Evolutionary conservation across 2,888 invertebrate species (phyloP), one percentile per base, ranked within the genome.

Genomic region (Pterostichus niger): DNA sequence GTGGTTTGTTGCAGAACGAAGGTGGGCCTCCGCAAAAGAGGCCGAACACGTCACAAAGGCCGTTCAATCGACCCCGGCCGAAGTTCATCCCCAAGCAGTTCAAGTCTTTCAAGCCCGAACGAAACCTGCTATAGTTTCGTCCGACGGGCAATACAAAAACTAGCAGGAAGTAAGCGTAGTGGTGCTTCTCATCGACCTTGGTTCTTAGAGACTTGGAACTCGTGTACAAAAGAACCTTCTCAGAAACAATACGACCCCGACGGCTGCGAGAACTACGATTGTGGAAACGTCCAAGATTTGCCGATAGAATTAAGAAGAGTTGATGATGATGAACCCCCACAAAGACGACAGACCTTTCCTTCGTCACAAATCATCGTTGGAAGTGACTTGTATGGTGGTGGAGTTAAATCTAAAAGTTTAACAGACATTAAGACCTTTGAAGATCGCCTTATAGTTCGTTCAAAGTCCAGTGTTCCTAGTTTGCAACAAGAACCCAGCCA

Each of bases 71-170:
- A 94, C 88, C 94, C 94, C 3, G 89, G 93, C 81, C 85, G 92
- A 71, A 92, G 91, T 89, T 92, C 89, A 13, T 93, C 93, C 0
- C 95, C 94, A 17, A 96, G 96, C 86, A 96, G 96, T 84, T 97
- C 97, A 24, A 97, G 96, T 85, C 92, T 97, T 49, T 97, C 97
- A 75, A 97, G 96, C 85, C 97, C 97, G 4, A 97, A 97, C 88
- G 97, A 97, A 91, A 97, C 97, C 3, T 98, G 98, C 89, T 98
- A 98, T 90, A 97, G 97, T 87, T 98, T 98, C 89, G 97, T 98
- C 5, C 92, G 97, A 68, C 93, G 96, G 87, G 97, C 97, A 10
- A 92, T 98, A 75, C 89, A 97, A 92, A 95, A 96, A 90, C 90
- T 97, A 75, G 96, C 97, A 3, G 95, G 96, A 2, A 91, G 92